These are phyloP conservation scores for Meteorus sp. DNA, from an alignment of 1,140 invertebrate species.

Conservation along the genomic window DNA sequence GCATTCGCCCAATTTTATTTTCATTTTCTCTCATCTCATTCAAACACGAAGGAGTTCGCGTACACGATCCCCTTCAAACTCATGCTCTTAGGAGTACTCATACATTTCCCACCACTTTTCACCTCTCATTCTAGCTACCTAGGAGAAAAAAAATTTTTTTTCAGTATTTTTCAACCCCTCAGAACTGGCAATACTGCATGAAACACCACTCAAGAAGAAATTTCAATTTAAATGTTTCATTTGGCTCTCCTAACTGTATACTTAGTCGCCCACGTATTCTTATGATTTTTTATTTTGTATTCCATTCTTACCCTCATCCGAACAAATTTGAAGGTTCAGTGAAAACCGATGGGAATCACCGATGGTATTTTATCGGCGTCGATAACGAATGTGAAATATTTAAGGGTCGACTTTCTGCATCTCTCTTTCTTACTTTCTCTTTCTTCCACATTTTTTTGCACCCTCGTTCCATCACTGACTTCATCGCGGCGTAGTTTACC, in stretches of 20 bases:
- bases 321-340: no score
- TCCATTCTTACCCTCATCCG: slow-evolving; percentile 8
- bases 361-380: slow-evolving; percentile 35
- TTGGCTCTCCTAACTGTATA: slow-evolving; percentile 13
- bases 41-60: background rate
- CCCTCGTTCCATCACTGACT: slow-evolving; percentile 3
- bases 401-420: slow-evolving; percentile 18
- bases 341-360: slow-evolving; percentile 33
- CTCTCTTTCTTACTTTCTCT: slow-evolving; percentile 18
- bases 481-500: background rate
- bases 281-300: background rate
- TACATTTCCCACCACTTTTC: slow-evolving; percentile 1
- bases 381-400: slow-evolving; percentile 42
- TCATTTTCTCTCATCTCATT: background rate
- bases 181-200: slow-evolving; percentile 4
- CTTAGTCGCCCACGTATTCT: background rate
- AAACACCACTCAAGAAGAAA: slow-evolving; percentile 18
- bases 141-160: slow-evolving; percentile 1
- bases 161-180: background rate
- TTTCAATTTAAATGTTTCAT: slow-evolving; percentile 27
- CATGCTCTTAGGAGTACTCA: no score
- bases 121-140: background rate
- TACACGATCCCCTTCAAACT: no score
- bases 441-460: slow-evolving; percentile 7
- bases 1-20: background rate